Base-by-base conservation (phyloP, 1,140 invertebrate genomes). In the Hermetia illucens region DNA sequence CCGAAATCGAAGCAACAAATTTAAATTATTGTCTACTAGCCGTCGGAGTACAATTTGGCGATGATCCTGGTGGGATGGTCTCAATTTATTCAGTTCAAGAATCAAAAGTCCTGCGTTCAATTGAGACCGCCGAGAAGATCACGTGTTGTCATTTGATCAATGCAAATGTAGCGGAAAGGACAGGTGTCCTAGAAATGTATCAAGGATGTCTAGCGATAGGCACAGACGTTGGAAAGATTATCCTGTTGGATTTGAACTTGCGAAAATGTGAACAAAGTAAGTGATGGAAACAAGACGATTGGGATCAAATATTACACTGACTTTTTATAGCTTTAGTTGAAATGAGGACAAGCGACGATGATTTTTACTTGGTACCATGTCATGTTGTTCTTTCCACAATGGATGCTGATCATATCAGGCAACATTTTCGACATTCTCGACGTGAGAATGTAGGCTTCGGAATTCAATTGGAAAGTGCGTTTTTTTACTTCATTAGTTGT, bases 201-300 rank as follows among this genome's bases (percentile, higher is more conserved):
- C 19, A 40, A 21, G 39, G 39, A 16, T 58, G 55, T 19, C 27
- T 60, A 9, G 47, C 48, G 1, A 12, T 58, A 13, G 55, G 46
- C 35, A 47, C 52, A 9, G 24, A 36, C 0, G 29, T 39, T 10
- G 58, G 58, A 6, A 16, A 29, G 2, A 25, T 58, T 6, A 31
- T 53, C 5, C 29, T 60, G 10, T 8, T 59, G 10, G 57, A 60
- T 35, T 24, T 58, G 4, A 47, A 52, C 38, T 32, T 38, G 2
- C 8, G 39, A 21, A 20, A 12, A 13, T 42, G 44, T 22, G 27
- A 29, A 4, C 27, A 38, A 32, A 38, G 36, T 13, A 36, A 45
- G 40, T 39, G 29, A 39, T 39, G 10, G 34, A 39, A 42, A 21
- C 34, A 2, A 1, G 10, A 0, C 31, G 12, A 34, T 15, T 4